Evolutionary conservation across 2,888 invertebrate species (phyloP).

Genomic region (Chymomyza amoena): DNA sequence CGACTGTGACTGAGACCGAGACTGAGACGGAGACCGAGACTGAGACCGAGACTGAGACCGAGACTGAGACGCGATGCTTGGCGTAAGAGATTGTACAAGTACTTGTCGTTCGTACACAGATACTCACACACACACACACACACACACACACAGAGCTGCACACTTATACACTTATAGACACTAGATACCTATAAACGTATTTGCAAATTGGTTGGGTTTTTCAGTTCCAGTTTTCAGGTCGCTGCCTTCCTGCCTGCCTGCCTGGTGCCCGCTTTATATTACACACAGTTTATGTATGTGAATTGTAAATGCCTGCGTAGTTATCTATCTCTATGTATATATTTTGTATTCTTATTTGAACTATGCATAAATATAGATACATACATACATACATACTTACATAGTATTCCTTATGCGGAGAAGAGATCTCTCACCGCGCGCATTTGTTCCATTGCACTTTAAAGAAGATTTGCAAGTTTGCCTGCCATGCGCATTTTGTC

Average conservation of each 20-base stretch:
- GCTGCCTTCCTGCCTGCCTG: constrained; percentile 20
- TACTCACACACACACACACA: neutral
- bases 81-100: constrained; percentile 32
- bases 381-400: neutral
- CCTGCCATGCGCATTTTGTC: constrained; percentile 4
- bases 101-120: constrained; percentile 36
- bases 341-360: constrained; percentile 30
- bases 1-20: neutral
- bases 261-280: constrained; percentile 1
- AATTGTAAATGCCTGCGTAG: constrained; percentile 43
- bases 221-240: constrained; percentile 68
- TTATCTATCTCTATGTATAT: constrained; percentile 38
- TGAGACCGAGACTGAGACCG: neutral
- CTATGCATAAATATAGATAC: neutral
- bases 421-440: neutral
- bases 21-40: neutral
- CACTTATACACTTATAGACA: constrained; percentile 30
- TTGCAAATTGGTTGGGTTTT: constrained; percentile 68
- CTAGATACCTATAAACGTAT: constrained; percentile 36
- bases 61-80: constrained; percentile 8
- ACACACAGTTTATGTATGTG: constrained; percentile 13
- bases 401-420: neutral
- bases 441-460: constrained; percentile 22
- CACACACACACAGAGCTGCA: constrained; percentile 6
- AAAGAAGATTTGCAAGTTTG: constrained; percentile 47